These are phyloP conservation scores for Neogale vison DNA, from an alignment of 2,113 vertebrate species.

Conservation along the genomic window DNA sequence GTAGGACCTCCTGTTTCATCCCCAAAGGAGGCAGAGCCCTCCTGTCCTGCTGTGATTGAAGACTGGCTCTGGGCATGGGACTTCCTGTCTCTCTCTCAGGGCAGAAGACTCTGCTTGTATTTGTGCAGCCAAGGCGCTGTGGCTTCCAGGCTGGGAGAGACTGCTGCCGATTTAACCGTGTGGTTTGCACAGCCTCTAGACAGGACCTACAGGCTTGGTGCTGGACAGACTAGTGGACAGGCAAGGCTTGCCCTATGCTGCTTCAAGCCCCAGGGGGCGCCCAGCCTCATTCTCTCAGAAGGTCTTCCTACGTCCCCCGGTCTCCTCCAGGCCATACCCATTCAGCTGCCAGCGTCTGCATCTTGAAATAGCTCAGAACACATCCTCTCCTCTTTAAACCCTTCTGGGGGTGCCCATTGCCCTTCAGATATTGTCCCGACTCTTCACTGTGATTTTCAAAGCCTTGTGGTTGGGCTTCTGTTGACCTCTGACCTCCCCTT, in stretches of 20 bases:
- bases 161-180: background rate
- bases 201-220: accelerated
- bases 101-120: background rate
- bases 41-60: background rate
- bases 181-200: background rate
- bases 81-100: background rate
- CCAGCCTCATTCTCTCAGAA: background rate
- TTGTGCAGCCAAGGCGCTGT: background rate
- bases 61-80: background rate
- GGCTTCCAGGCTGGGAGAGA: background rate
- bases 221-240: background rate
- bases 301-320: background rate
- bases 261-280: background rate
- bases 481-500: background rate
- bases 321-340: background rate
- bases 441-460: background rate
- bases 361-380: background rate
- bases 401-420: background rate
- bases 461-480: background rate
- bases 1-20: background rate
- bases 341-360: background rate
- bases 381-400: background rate
- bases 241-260: too few species aligned
- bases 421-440: background rate
- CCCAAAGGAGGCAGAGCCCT: background rate